Percentiles rank a stretch among this genome's conserved stretches.
These are phyloP conservation scores for Thelaira solivaga DNA, from an alignment of 2,888 invertebrate species.

Conservation along the genomic window DNA sequence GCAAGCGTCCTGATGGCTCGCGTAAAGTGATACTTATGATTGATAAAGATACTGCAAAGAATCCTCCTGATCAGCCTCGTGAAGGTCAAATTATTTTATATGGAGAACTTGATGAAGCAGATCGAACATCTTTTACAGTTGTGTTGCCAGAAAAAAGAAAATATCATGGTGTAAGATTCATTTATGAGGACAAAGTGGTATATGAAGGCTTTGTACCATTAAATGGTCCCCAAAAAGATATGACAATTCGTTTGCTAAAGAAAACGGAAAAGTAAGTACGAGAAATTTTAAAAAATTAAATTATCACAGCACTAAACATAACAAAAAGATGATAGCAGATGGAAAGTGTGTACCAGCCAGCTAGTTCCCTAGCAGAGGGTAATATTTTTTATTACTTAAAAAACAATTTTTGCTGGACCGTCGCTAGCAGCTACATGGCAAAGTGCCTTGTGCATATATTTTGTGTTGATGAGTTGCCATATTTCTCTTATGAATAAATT, in stretches of 20 bases:
- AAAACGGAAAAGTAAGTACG: constrained; percentile 58
- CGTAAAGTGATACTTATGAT: constrained; percentile 79
- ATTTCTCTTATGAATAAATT: too few species aligned
- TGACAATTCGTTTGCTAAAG: constrained; percentile 28
- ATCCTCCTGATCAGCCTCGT: constrained; percentile 54
- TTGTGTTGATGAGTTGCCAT: too few species aligned
- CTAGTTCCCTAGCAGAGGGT: too few species aligned
- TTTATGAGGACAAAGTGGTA: constrained; percentile 35
- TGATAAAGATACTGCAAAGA: constrained; percentile 45
- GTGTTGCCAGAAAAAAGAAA: constrained; percentile 10
- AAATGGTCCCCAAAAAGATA: neutral
- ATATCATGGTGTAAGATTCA: constrained; percentile 18
- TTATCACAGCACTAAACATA: too few species aligned
- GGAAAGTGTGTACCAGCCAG: too few species aligned
- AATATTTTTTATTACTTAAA: too few species aligned
- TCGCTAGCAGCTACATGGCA: too few species aligned
- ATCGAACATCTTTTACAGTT: constrained; percentile 40
- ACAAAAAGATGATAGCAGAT: too few species aligned
- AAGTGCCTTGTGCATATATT: too few species aligned
- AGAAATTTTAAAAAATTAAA: too few species aligned
- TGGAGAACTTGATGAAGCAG: constrained; percentile 31
- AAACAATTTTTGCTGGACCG: too few species aligned
- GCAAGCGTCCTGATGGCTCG: constrained; percentile 83
- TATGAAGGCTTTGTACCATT: constrained; percentile 1
- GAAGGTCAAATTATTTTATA: neutral